phyloP scores from a whole-genome alignment of 2,888 invertebrate species.

The Hedya salicella region DNA sequence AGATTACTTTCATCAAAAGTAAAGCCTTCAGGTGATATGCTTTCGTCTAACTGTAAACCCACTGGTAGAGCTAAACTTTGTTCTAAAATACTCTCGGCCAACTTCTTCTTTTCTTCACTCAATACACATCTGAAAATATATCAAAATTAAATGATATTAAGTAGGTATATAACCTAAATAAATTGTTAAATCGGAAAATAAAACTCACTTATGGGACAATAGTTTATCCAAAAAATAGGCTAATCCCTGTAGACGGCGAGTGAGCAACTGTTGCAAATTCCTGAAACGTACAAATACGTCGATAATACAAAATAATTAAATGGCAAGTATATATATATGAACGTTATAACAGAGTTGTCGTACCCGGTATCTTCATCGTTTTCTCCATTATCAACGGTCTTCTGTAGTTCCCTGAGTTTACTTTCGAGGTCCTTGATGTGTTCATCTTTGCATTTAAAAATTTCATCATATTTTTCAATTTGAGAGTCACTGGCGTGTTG shows the following conservation, averaged over 20 bases:
- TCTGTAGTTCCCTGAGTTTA: constrained; percentile 73
- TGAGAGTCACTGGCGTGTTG: constrained; percentile 75
- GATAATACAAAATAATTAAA: not conserved
- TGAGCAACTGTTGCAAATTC: constrained; percentile 81
- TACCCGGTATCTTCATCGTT: constrained; percentile 68
- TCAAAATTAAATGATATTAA: not conserved
- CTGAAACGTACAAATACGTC: constrained; percentile 58
- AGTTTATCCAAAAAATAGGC: constrained; percentile 87
- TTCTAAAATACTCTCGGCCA: constrained; percentile 79
- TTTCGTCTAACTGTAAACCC: constrained; percentile 77
- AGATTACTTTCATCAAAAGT: constrained; percentile 77
- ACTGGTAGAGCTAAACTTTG: constrained; percentile 80
- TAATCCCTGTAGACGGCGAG: constrained; percentile 86
- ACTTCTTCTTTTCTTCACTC: constrained; percentile 78
- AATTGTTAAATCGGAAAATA: not conserved
- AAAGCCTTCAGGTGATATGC: constrained; percentile 76
- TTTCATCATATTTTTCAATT: constrained; percentile 77
- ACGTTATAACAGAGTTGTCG: constrained; percentile 24
- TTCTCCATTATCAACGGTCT: constrained; percentile 64
- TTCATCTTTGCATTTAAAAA: constrained; percentile 82
- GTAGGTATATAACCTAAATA: not conserved
- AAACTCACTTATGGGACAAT: constrained; percentile 84
- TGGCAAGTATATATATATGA: not conserved
- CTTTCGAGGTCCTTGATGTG: constrained; percentile 82
- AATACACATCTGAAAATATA: constrained; percentile 72